These are phyloP conservation scores for Caradrina kadenii DNA, from an alignment of 2,888 invertebrate species.

Conservation along the genomic window DNA sequence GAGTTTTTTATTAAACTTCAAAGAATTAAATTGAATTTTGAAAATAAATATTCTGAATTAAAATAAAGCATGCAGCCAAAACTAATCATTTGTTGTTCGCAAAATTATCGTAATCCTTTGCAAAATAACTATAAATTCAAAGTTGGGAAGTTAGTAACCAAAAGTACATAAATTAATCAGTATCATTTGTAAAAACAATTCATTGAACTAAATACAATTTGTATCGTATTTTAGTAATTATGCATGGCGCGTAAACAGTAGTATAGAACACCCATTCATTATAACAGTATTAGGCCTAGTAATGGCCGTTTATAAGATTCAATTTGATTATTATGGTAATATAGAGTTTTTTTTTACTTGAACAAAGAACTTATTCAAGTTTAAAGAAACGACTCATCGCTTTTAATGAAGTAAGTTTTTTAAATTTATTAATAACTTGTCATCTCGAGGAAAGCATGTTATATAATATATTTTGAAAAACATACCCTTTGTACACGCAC, in stretches of 20 bases:
- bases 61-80: not conserved
- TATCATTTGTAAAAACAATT: not conserved
- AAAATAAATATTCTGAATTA: too few relatives aligned
- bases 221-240: not conserved
- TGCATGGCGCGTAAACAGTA: slow-evolving; percentile 27
- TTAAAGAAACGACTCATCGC: not conserved
- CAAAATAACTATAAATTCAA: too few relatives aligned
- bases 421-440: not conserved
- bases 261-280: slow-evolving; percentile 2
- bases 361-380: slow-evolving; percentile 4
- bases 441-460: not conserved
- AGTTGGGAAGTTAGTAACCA: not conserved
- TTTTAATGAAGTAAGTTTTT: not conserved
- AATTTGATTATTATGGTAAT: slow-evolving; percentile 31
- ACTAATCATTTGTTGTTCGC: too few relatives aligned
- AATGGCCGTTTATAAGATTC: not conserved
- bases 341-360: slow-evolving; percentile 9
- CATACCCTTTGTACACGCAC: too few relatives aligned
- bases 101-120: not conserved
- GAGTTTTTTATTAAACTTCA: not conserved
- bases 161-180: not conserved
- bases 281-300: slow-evolving; percentile 2
- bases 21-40: too few relatives aligned
- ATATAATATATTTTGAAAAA: not conserved
- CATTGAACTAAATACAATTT: not conserved